Conservation (phyloP, 2,113 vertebrate genomes). For the Saccopteryx leptura region DNA sequence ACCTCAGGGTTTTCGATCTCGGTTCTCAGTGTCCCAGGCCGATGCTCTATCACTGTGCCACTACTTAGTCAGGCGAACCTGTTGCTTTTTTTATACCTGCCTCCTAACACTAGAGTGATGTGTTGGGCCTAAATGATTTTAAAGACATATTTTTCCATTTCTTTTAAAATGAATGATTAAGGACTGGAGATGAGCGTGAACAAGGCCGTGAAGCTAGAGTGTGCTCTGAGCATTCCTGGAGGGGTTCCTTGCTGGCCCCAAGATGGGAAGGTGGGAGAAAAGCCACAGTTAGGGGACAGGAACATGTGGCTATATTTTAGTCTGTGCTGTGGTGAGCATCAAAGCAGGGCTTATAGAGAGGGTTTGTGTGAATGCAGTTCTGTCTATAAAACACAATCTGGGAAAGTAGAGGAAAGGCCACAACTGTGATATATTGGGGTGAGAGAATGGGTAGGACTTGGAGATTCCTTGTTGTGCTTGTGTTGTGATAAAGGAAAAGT, state of each 20-base stretch:
- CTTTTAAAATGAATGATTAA: not conserved
- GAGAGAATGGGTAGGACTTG: too few species aligned
- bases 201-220: not conserved
- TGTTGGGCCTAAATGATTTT: not conserved
- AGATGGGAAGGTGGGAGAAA: not conserved
- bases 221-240: not conserved
- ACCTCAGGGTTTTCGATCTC: too few species aligned
- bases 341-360: too few species aligned
- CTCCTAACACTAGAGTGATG: rapidly evolving
- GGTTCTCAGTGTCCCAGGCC: too few species aligned
- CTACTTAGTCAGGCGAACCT: not conserved
- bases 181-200: not conserved
- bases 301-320: rapidly evolving
- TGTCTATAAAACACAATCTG: not conserved
- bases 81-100: rapidly evolving
- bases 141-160: not conserved
- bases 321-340: rapidly evolving
- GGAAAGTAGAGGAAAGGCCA: not conserved
- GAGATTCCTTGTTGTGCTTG: too few species aligned
- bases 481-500: not conserved
- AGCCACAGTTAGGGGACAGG: rapidly evolving
- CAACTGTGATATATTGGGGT: rapidly evolving
- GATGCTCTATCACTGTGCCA: too few species aligned
- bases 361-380: not conserved
- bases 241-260: not conserved